Base-by-base conservation (phyloP, 2,113 vertebrate species). In the Caracal caracal region DNA sequence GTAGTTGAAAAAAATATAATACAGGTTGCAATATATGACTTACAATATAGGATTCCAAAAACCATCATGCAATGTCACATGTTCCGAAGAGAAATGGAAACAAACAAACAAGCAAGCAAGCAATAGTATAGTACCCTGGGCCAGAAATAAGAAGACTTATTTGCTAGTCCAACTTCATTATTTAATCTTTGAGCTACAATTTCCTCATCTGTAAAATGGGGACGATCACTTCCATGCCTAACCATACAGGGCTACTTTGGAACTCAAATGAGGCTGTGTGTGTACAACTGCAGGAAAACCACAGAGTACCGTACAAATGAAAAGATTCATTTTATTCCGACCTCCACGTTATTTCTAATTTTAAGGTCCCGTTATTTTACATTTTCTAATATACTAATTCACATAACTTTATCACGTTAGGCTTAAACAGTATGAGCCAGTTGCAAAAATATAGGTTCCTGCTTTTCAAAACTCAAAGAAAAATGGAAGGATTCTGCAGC, bases 311-410 rank as follows among this genome's bases (percentile, higher is more conserved):
- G 89, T 43, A 89, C 12, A 88, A 96, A 93, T 80, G 30, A 92
- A 89, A n/a, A 96, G 30, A 90, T 90, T 92, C 26, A 71, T 84
- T 94, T 93, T 76, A 70, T 88, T 81, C 93, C 51, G 73, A 83
- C 9, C 26, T 94, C 47, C 73, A 73, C 53, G 22, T 78, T 95
- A 90, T 86, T 93, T 96, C 53, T 93, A 75, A 75, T 61, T 94
- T 94, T 78, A 96, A 84, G 26, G 70, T 75, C 71, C 43, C 28
- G 93, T 76, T 90, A 80, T 35, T 97, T 92, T 95, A 71, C 1
- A 94, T 76, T 86, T 95, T 88, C 40, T 93, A 88, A 83, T 61
- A 81, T 28, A 85, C 68, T 59, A 81, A 94, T 82, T 84, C 56
- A 84, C 13, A 51, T 87, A 95, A 73, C 9, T 33, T 94, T 79